Evolutionary conservation across 2,113 vertebrate genomes (phyloP).

Genomic region (Cochlearius cochlearius): DNA sequence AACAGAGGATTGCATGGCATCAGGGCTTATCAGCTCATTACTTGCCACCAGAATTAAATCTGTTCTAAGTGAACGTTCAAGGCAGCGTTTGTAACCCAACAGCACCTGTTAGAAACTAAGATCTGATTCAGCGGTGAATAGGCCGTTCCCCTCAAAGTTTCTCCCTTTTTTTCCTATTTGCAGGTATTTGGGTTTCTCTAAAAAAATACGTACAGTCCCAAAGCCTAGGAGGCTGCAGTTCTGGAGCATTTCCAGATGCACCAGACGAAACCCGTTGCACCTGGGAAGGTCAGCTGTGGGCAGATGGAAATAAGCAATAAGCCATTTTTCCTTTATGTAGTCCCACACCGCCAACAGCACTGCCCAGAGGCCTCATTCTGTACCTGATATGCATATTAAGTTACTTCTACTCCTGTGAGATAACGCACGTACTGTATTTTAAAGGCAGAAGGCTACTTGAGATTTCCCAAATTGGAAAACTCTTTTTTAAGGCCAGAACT

Average conservation of each 20-base stretch:
- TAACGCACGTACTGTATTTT: background rate
- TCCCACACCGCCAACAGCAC: background rate
- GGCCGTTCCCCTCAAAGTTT: background rate
- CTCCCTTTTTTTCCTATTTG: background rate
- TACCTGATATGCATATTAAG: background rate
- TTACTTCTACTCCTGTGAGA: background rate
- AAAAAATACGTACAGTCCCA: background rate
- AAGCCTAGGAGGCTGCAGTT: background rate
- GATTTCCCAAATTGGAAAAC: background rate
- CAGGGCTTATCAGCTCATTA: background rate
- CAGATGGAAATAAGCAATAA: constrained; percentile 27
- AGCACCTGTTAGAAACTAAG: background rate
- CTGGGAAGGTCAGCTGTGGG: constrained; percentile 9
- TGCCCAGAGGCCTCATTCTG: background rate
- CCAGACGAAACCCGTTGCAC: background rate
- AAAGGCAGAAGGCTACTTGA: background rate
- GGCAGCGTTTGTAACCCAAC: background rate
- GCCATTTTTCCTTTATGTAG: background rate
- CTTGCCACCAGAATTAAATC: background rate
- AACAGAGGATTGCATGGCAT: background rate
- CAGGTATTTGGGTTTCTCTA: background rate
- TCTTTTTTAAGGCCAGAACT: background rate
- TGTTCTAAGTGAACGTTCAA: background rate
- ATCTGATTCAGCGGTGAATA: background rate
- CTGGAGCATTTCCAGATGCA: background rate